Percentiles rank a stretch among this genome's conserved stretches.
phyloP scores from a whole-genome alignment of 1,140 invertebrate genomes.

The Heliothis virescens region DNA sequence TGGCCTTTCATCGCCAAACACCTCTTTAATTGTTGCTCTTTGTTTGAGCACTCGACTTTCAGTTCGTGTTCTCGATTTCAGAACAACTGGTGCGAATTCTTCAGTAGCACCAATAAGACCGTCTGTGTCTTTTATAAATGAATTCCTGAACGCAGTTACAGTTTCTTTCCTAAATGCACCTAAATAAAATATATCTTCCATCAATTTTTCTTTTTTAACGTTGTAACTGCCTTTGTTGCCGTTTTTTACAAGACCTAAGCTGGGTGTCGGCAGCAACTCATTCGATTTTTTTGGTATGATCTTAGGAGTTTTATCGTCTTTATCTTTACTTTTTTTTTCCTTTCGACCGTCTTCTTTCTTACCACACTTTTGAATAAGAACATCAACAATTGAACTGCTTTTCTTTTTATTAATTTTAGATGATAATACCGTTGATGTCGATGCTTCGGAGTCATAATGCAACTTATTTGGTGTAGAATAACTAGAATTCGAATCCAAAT shows the following conservation, averaged over 20 bases:
- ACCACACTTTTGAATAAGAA: conserved; percentile 88
- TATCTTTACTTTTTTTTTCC: conserved; percentile 87
- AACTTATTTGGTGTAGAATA: conserved; percentile 86
- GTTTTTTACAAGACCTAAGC: conserved; percentile 84
- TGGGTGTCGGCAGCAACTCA: conserved; percentile 88
- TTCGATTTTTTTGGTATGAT: conserved; percentile 86
- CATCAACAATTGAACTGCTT: conserved; percentile 88
- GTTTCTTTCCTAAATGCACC: conserved; percentile 91
- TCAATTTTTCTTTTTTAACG: conserved; percentile 84
- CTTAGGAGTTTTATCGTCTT: conserved; percentile 83
- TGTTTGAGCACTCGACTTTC: conserved; percentile 92
- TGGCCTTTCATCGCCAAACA: conserved; percentile 89
- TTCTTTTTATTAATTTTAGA: conserved; percentile 84
- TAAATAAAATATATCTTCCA: conserved; percentile 87
- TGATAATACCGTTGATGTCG: conserved; percentile 87
- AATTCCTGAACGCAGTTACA: conserved; percentile 89
- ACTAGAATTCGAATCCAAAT: conserved; percentile 89
- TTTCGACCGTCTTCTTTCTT: conserved; percentile 87
- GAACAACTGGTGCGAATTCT: conserved; percentile 90
- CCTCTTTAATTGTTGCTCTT: conserved; percentile 92
- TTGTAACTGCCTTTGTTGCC: conserved; percentile 84
- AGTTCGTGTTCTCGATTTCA: conserved; percentile 91
- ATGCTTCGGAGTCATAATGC: conserved; percentile 90
- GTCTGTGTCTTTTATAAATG: conserved; percentile 89
- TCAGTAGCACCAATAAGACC: conserved; percentile 86